These are phyloP conservation scores for Panthera leo DNA, from an alignment of 2,113 vertebrate species.

Conservation along the genomic window DNA sequence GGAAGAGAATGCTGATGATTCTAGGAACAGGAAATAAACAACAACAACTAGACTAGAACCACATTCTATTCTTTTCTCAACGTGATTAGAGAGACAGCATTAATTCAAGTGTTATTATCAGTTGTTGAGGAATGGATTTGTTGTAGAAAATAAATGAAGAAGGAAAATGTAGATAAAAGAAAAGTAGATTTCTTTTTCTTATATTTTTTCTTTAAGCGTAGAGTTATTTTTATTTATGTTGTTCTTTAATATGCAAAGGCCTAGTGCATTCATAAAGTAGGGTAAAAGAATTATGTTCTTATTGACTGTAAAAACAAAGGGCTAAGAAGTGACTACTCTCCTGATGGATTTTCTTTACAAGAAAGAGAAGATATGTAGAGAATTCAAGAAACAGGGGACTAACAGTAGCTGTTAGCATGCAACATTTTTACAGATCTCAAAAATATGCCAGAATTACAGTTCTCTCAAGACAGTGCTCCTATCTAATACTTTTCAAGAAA, in stretches of 20 bases:
- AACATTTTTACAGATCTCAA: neutral
- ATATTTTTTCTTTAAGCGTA: neutral
- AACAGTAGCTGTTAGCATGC: neutral
- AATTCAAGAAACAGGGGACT: neutral
- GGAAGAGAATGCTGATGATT: neutral
- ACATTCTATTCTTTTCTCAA: neutral
- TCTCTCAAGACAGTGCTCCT: neutral
- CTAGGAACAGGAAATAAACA: neutral
- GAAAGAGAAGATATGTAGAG: neutral
- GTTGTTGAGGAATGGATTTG: neutral
- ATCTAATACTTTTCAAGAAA: neutral
- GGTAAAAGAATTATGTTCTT: neutral
- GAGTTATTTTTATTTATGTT: neutral
- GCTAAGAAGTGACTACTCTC: neutral
- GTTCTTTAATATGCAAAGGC: neutral
- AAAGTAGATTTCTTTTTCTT: neutral
- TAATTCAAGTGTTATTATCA: slow-evolving; percentile 26
- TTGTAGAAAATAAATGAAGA: slow-evolving; percentile 9
- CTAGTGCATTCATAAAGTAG: neutral
- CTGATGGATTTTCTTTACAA: neutral
- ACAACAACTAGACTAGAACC: neutral
- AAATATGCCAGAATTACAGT: neutral
- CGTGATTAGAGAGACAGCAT: neutral
- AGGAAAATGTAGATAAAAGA: neutral
- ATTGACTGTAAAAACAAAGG: neutral